Evolutionary conservation across 2,797 vertebrate genomes (phyloP).

Genomic region (Meriones psammophilus): DNA sequence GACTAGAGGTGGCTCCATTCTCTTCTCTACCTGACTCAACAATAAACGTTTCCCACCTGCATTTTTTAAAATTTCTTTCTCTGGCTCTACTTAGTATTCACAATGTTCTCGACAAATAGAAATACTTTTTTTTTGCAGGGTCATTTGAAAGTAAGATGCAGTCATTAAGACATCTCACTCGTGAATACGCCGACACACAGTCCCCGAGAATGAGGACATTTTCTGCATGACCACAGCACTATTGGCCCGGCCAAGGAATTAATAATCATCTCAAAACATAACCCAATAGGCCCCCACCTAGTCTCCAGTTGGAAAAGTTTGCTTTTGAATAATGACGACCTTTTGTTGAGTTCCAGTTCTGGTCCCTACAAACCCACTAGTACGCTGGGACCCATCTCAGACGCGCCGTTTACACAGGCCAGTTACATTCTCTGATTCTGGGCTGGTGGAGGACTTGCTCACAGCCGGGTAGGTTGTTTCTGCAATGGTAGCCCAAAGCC

Average conservation of each 20-base stretch:
- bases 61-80: not conserved
- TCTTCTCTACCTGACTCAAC: not conserved
- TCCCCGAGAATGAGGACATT: constrained; percentile 22
- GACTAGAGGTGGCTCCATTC: not conserved
- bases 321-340: not conserved
- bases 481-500: not conserved
- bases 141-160: constrained; percentile 5
- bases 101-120: not conserved
- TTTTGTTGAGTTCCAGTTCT: not conserved
- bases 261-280: not conserved
- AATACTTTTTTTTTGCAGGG: not conserved
- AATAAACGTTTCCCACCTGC: not conserved
- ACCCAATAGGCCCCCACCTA: not conserved
- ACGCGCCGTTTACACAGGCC: not conserved
- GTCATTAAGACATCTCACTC: not conserved
- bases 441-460: not conserved
- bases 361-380: not conserved
- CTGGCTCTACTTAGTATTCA: not conserved
- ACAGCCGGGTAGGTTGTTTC: not conserved
- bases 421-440: not conserved
- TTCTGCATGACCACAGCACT: not conserved
- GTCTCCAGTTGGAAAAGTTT: not conserved
- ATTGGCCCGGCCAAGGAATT: not conserved
- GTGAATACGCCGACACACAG: not conserved
- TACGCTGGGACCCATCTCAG: not conserved